A percentile compares a stretch with the other conserved stretches of the same genome.
Conservation (phyloP, 2,113 vertebrate species). For the Petaurus breviceps region DNA sequence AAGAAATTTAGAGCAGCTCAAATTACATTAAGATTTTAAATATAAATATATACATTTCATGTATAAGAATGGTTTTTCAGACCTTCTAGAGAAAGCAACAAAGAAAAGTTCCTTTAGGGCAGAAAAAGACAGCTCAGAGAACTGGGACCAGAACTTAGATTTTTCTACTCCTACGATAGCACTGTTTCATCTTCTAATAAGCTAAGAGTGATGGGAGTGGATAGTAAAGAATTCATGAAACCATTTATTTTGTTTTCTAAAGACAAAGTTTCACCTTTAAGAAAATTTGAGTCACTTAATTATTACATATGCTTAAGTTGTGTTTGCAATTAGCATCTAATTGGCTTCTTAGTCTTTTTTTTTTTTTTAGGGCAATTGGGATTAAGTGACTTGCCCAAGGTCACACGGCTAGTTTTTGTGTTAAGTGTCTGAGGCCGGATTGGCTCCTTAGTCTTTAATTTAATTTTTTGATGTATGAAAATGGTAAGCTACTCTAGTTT, state of each 20-base stretch:
- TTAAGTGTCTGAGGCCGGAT: too few species aligned
- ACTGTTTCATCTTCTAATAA: not conserved
- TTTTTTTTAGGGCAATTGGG: too few species aligned
- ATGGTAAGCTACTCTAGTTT: not conserved
- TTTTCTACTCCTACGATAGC: not conserved
- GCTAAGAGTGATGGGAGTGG: not conserved
- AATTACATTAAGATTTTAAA: constrained; percentile 41
- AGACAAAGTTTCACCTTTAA: not conserved
- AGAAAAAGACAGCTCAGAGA: not conserved
- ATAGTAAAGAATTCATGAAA: not conserved
- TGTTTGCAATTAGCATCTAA: not conserved
- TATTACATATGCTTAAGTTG: not conserved
- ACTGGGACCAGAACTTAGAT: not conserved
- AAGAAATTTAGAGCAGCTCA: constrained; percentile 48
- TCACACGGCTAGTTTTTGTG: too few species aligned
- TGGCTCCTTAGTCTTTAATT: not conserved
- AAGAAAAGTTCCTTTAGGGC: not conserved
- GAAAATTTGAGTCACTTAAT: not conserved
- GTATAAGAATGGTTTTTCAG: constrained; percentile 12
- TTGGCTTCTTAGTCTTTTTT: not conserved
- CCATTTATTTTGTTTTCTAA: not conserved
- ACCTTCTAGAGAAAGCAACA: constrained; percentile 31
- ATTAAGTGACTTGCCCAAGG: too few species aligned
- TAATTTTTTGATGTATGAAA: not conserved
- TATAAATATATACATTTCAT: not conserved